Base-by-base conservation (phyloP, 2,113 vertebrate species). In the Patagioenas fasciata region DNA sequence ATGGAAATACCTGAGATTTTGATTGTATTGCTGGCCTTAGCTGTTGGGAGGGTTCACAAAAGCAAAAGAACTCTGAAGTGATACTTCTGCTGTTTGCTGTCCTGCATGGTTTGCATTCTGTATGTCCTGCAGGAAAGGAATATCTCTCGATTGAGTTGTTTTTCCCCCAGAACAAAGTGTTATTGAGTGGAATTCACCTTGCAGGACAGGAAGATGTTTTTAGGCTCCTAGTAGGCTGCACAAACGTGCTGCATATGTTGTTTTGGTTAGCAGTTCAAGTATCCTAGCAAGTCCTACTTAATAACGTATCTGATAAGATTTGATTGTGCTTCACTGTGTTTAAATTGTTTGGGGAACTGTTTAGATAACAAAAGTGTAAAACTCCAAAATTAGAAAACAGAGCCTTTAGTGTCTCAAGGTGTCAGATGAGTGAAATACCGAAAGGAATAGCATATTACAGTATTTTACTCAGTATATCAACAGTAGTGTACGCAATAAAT, bases 341-440 rank as follows among this genome's bases (percentile, higher is more conserved):
- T 96, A 94, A 95, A 86, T 89, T 79, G 93, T 75, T 31, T 7
- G 13, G 88, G 90, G 48, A 88, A 87, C 69, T 94, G 91, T 96
- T 96, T 96, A 96, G 85, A 96, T 92, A 91, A 89, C 4, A 8
- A 53, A 93, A 96, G 85, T 96, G 73, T 94, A 95, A 88, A 96
- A 69, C 73, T 92, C 88, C 40, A 57, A 34, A 94, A 91, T 81
- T 86, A 53, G 85, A 80, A 91, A 95, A 61, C 47, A 42, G 34
- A 74, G 57, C 51, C 50, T 79, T 81, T 40, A 75, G 40, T 65
- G 64, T 88, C 65, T 78, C 32, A 32, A 40, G 26, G 72, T 93
- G 80, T 84, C 48, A 42, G 50, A 74, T 62, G 40, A 86, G 38
- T 34, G 36, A 86, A 93, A 79, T 74, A 67, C 64, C 31, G 2